These are phyloP conservation scores for Chionis minor DNA, from an alignment of 2,113 vertebrate genomes.

Conservation along the genomic window DNA sequence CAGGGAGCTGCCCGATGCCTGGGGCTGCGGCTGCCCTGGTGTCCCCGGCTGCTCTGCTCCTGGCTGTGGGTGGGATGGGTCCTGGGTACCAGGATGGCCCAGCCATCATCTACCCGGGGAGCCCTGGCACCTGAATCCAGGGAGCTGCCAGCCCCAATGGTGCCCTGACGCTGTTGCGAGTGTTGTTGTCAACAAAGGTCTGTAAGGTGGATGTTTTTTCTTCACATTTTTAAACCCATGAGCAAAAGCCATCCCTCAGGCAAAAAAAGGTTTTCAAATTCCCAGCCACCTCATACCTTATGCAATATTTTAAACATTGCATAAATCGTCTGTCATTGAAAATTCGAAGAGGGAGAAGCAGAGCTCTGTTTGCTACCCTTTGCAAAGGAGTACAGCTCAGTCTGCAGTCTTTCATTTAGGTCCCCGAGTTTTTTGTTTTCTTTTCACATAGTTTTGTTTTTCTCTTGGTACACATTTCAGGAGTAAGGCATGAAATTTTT, in stretches of 20 bases:
- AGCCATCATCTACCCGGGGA: neutral
- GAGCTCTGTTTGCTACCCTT: neutral
- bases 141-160: neutral
- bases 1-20: fast-evolving
- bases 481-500: neutral
- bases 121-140: fast-evolving
- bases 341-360: neutral
- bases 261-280: neutral
- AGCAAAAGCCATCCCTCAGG: neutral
- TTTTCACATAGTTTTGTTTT: neutral
- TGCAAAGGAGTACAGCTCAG: neutral
- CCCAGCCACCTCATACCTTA: neutral
- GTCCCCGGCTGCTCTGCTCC: fast-evolving
- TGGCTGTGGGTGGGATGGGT: fast-evolving
- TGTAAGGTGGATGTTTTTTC: neutral
- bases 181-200: neutral
- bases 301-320: neutral
- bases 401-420: neutral
- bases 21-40: fast-evolving
- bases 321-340: neutral
- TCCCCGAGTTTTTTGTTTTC: neutral
- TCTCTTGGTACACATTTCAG: neutral
- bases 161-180: neutral
- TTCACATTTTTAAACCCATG: neutral
- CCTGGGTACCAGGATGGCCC: no score